Base-by-base conservation (phyloP, 1,140 invertebrate genomes). In the Lasioglossum baleicum region DNA sequence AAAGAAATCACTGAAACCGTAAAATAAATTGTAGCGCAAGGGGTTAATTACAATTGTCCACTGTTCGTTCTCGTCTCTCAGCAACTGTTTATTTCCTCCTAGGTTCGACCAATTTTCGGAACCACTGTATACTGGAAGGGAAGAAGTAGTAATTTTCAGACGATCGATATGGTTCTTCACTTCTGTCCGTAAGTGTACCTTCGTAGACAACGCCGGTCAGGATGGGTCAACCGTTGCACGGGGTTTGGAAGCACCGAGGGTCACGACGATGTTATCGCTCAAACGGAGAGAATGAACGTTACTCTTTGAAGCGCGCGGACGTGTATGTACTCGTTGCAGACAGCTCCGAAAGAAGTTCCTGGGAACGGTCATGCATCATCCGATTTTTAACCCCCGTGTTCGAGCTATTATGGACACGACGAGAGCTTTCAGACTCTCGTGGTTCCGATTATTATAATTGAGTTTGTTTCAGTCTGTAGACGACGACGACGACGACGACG, bases 181-280 rank as follows among this genome's bases (percentile, higher is more conserved):
- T 35, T 35, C 35, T 35, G 35, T 35, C 35, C 35, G 35, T 35
- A 35, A 35, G 35, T 35, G 35, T 35, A 35, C 2, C 35, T 35
- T 35, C 26, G 64, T 67, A 64, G 72, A 75, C 71, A 75, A 75
- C 78, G 77, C 44, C 63, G 70, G 13, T n/a, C 72, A 68, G n/a
- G 64, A 75, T 68, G 71, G 72, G 71, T 80, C 71, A 80, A 75
- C 40, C 53, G 48, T 60, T 22, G 51, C 72, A 8, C 35, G 7
- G 31, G 35, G 15, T 53, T 53, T 53, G 13, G 51, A 53, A 53
- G 51, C 51, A 26, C 26, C 69, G 22, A 61, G 78, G 78, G 78
- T 80, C 78, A 80, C 72, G 71, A 51, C 78, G 72, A 75, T 75
- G 78, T 72, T 80, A 80, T 80, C 78, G 78, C 78, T 80, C 78